A percentile compares a stretch with the other conserved stretches of the same genome.
Evolutionary conservation across 2,797 vertebrate genomes (phyloP).

Genomic region (Lagodon rhomboides): DNA sequence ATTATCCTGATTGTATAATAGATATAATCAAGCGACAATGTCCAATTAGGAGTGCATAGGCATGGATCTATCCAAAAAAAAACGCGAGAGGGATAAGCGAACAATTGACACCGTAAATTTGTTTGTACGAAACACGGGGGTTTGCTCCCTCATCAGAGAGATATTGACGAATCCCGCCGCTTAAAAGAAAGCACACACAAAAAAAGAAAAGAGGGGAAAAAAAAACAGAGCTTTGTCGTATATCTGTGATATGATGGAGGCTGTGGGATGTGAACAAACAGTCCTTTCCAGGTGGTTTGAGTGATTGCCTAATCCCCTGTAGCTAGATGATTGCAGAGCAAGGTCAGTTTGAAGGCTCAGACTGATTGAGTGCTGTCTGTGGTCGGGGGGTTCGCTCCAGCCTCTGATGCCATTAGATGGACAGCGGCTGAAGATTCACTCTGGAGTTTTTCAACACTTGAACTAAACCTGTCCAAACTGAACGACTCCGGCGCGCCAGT

Average conservation of each 20-base stretch:
- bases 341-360: slow-evolving; percentile 85
- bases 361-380: slow-evolving; percentile 86
- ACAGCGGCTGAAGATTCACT: slow-evolving; percentile 79
- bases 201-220: too few species aligned
- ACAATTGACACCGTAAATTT: slow-evolving; percentile 57
- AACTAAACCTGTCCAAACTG: slow-evolving; percentile 72
- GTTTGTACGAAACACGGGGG: slow-evolving; percentile 53
- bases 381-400: slow-evolving; percentile 67
- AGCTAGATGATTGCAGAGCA: slow-evolving; percentile 84
- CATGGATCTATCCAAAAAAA: slow-evolving; percentile 40
- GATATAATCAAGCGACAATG: slow-evolving; percentile 78
- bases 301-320: slow-evolving; percentile 86
- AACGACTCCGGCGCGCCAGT: slow-evolving; percentile 45
- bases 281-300: slow-evolving; percentile 85
- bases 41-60: slow-evolving; percentile 66
- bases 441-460: slow-evolving; percentile 68
- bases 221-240: slow-evolving; percentile 54
- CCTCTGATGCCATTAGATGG: slow-evolving; percentile 82
- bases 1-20: slow-evolving; percentile 79
- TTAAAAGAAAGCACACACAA: slow-evolving; percentile 25
- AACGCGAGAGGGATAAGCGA: slow-evolving; percentile 47
- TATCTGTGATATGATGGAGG: slow-evolving; percentile 77
- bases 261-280: slow-evolving; percentile 80
- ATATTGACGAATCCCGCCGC: slow-evolving; percentile 63
- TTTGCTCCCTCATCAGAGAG: slow-evolving; percentile 61